Evolutionary conservation across 2,113 vertebrate genomes (phyloP).

Genomic region (Camelus bactrianus): DNA sequence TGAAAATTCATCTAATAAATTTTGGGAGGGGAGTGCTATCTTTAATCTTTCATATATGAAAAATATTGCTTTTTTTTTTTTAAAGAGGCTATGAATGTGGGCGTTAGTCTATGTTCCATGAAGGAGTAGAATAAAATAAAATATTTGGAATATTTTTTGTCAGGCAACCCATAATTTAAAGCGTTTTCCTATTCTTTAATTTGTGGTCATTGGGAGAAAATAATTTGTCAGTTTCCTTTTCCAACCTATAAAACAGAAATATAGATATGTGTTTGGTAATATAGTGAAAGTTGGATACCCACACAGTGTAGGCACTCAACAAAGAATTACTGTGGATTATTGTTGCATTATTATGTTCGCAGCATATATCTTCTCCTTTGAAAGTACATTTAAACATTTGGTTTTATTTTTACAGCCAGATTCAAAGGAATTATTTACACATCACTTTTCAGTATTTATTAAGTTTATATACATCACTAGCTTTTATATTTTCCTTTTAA

Average conservation of each 20-base stretch:
- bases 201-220: neutral
- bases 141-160: neutral
- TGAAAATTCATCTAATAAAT: neutral
- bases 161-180: neutral
- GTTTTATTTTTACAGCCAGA: neutral
- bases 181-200: neutral
- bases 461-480: neutral
- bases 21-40: neutral
- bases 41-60: neutral
- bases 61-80: neutral
- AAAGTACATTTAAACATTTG: constrained; percentile 8
- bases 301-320: neutral
- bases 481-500: neutral
- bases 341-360: neutral
- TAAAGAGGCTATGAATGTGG: neutral
- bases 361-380: neutral
- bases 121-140: neutral
- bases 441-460: neutral
- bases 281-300: neutral
- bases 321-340: neutral
- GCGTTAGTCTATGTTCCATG: neutral
- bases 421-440: neutral
- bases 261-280: neutral
- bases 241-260: neutral
- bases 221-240: neutral